These are phyloP conservation scores for Chelon labrosus DNA, from an alignment of 2,797 vertebrate species.

Conservation along the genomic window DNA sequence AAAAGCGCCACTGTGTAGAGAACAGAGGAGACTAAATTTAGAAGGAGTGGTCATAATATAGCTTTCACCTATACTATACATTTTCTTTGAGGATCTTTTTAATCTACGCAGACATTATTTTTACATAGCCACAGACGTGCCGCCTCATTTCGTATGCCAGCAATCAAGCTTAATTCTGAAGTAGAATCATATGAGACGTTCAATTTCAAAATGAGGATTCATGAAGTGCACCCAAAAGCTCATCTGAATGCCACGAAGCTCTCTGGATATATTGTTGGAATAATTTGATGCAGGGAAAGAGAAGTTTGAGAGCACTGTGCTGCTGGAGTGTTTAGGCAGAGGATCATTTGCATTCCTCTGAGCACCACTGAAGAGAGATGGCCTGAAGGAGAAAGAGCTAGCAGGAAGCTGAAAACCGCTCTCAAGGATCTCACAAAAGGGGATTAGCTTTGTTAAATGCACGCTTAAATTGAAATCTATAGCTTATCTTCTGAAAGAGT, in stretches of 20 bases:
- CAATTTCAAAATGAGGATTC: constrained; percentile 3
- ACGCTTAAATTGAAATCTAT: not conserved
- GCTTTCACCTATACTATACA: not conserved
- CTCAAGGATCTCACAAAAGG: constrained; percentile 28
- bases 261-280: not conserved
- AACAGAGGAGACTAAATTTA: not conserved
- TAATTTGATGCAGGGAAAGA: constrained; percentile 26
- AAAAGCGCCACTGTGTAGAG: not conserved
- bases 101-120: not conserved
- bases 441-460: constrained; percentile 18
- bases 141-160: not conserved
- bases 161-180: not conserved
- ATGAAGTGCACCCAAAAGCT: not conserved
- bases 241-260: not conserved
- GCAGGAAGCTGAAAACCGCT: constrained; percentile 24
- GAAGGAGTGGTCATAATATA: not conserved
- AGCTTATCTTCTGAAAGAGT: constrained; percentile 9
- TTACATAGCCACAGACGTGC: not conserved
- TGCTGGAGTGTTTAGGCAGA: constrained; percentile 29
- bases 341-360: constrained; percentile 46
- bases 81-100: not conserved
- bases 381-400: constrained; percentile 31
- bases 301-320: constrained; percentile 15
- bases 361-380: constrained; percentile 32
- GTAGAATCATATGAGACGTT: not conserved